Evolutionary conservation across 2,888 invertebrate species (phyloP).

Genomic region (Latrodectus elegans): DNA sequence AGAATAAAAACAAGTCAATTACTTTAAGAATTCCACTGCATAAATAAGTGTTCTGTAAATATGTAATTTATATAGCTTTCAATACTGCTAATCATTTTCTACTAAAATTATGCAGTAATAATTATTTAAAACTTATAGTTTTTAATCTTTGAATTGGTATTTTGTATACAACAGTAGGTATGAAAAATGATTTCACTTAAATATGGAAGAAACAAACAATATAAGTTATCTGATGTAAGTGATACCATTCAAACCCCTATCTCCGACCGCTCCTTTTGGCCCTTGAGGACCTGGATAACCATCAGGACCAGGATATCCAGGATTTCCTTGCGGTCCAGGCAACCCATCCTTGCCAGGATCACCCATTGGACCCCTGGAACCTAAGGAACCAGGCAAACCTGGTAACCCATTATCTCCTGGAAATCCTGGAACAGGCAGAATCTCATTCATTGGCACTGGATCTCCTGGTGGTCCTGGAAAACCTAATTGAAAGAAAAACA

Average conservation of each 20-base stretch:
- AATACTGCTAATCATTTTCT: too few species aligned
- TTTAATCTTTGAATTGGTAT: too few species aligned
- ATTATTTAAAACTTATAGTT: too few species aligned
- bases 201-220: too few species aligned
- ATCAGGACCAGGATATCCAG: constrained; percentile 48
- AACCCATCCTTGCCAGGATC: constrained; percentile 72
- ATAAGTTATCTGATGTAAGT: not conserved
- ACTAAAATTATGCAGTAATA: too few species aligned
- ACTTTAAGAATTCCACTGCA: too few species aligned
- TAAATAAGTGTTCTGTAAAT: too few species aligned
- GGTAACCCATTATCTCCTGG: constrained; percentile 70
- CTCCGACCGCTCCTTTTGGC: constrained; percentile 40
- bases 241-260: constrained; percentile 50
- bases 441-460: not conserved
- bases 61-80: too few species aligned
- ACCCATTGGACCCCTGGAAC: constrained; percentile 72
- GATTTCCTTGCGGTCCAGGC: constrained; percentile 38
- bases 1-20: too few species aligned
- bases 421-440: constrained; percentile 21
- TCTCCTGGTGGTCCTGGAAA: constrained; percentile 46
- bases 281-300: constrained; percentile 48
- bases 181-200: too few species aligned
- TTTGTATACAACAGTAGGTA: too few species aligned
- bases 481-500: constrained; percentile 70
- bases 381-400: constrained; percentile 70